A percentile compares a stretch with the other conserved stretches of the same genome.
Evolutionary conservation across 1,140 invertebrate genomes (phyloP).

Genomic region (Pseudomyrmex flavicornis): DNA sequence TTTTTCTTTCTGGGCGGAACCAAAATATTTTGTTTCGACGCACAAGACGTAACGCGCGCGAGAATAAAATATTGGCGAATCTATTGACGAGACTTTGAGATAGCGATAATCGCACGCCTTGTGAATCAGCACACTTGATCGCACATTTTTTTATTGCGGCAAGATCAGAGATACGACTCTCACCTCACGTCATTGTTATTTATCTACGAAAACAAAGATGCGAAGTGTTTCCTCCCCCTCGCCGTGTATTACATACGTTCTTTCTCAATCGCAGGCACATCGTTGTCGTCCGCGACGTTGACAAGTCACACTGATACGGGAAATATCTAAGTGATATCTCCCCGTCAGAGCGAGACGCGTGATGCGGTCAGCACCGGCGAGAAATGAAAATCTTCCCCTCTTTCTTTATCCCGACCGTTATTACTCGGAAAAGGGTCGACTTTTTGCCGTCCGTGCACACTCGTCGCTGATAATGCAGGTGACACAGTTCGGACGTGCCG

Average conservation of each 20-base stretch:
- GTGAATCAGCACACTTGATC: slow-evolving; percentile 59
- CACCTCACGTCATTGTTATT: slow-evolving; percentile 51
- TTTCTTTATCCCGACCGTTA: slow-evolving; percentile 53
- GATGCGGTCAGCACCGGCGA: slow-evolving; percentile 26
- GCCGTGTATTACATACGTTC: slow-evolving; percentile 5
- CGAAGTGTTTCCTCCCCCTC: slow-evolving; percentile 5
- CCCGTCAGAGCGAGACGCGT: slow-evolving; percentile 4
- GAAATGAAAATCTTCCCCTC: slow-evolving; percentile 52
- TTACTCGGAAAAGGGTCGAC: slow-evolving; percentile 68
- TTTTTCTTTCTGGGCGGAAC: neutral
- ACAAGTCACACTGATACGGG: slow-evolving; percentile 15
- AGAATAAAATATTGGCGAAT: neutral
- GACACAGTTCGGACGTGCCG: slow-evolving; percentile 71
- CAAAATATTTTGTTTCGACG: slow-evolving; percentile 12
- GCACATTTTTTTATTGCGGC: slow-evolving; percentile 60
- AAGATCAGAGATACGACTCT: slow-evolving; percentile 65
- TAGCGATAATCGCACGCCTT: slow-evolving; percentile 41
- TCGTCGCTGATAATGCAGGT: slow-evolving; percentile 73
- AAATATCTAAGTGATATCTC: slow-evolving; percentile 36
- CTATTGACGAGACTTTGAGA: slow-evolving; percentile 24
- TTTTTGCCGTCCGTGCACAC: slow-evolving; percentile 70
- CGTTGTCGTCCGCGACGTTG: slow-evolving; percentile 8
- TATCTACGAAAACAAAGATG: slow-evolving; percentile 63
- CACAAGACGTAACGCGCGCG: neutral
- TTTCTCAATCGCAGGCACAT: slow-evolving; percentile 31